Base-by-base conservation (phyloP, 2,797 vertebrate genomes). In the Pterois miles region DNA sequence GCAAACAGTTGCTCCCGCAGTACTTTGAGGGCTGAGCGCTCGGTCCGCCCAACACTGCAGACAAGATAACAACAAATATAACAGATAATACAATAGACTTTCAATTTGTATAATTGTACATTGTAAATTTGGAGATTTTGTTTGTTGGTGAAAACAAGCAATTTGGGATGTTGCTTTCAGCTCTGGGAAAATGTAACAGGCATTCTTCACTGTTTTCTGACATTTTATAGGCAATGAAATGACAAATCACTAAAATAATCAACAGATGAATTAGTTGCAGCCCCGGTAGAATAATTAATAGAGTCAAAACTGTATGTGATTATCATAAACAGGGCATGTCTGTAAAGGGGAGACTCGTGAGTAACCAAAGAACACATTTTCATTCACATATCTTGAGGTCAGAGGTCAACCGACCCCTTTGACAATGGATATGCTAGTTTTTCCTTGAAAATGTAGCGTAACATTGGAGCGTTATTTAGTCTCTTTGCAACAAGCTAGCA, bases 1-100 rank as follows among this genome's bases (percentile, higher is more conserved):
- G 95, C 95, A 91, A 98, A 99, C 33, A 99, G 86, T 88, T 97
- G 96, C 78, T 98, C 97, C 76, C 96, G 88, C 81, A 98, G 92
- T 33, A 97, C 96, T 89, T 94, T 96, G 60, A 99, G 95, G 46
- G 98, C 98, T 0, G 96, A 98, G 81, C 95, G 96, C 80, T 99
- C 98, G 0, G 97, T 97, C 79, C 95, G 93, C 70, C 97, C 97
- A 33, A 96, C 93, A 80, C 98, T 99, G 91, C 22, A 77, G 73
- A 38, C 1, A 18, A 76, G 63, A 65, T 2, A 48, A 76, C 22
- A 29, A 62, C 33, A 77, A 5, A 70, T 14, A 20, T 1, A 36
- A 54, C 36, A 33, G 36, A 20, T 8, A 14, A 36, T 29, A 1
- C 23, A 23, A 50, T 31, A 23, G 0, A 48, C n/a, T n/a, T n/a